phyloP scores from a whole-genome alignment of 2,113 vertebrate genomes.

The Agapornis roseicollis region DNA sequence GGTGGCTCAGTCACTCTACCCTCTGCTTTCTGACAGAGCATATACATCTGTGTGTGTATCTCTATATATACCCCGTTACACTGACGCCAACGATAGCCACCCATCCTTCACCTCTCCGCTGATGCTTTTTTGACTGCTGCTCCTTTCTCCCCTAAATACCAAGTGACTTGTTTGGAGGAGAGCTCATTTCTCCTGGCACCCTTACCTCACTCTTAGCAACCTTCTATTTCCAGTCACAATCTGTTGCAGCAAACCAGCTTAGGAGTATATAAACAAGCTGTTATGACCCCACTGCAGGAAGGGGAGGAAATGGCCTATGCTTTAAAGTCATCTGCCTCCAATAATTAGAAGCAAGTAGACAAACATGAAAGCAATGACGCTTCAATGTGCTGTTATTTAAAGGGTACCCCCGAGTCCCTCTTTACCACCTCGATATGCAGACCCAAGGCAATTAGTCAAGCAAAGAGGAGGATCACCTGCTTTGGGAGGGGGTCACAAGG shows the following conservation, averaged over 20 bases:
- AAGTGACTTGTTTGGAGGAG: conserved; percentile 33
- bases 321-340: conserved; percentile 46
- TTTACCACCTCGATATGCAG: background rate
- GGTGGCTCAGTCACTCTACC: background rate
- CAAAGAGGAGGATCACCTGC: background rate
- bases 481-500: background rate
- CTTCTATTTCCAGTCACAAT: conserved; percentile 52
- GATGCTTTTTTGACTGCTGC: conserved; percentile 49
- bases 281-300: conserved; percentile 7
- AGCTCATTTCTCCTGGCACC: conserved; percentile 18
- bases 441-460: conserved; percentile 14
- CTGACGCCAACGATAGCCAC: background rate
- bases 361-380: conserved; percentile 37
- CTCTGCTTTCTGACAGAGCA: background rate
- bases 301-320: conserved; percentile 52
- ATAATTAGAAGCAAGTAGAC: conserved; percentile 54
- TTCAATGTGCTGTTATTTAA: conserved; percentile 44
- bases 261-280: conserved; percentile 7
- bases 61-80: background rate
- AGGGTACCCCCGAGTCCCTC: background rate
- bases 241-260: conserved; percentile 19
- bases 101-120: background rate
- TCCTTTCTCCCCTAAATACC: conserved; percentile 43
- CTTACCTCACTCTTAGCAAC: conserved; percentile 43
- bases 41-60: background rate